Evolutionary conservation across 2,888 invertebrate genomes (phyloP), one percentile per base, ranked within the genome.

Genomic region (Xiphydria camelus): DNA sequence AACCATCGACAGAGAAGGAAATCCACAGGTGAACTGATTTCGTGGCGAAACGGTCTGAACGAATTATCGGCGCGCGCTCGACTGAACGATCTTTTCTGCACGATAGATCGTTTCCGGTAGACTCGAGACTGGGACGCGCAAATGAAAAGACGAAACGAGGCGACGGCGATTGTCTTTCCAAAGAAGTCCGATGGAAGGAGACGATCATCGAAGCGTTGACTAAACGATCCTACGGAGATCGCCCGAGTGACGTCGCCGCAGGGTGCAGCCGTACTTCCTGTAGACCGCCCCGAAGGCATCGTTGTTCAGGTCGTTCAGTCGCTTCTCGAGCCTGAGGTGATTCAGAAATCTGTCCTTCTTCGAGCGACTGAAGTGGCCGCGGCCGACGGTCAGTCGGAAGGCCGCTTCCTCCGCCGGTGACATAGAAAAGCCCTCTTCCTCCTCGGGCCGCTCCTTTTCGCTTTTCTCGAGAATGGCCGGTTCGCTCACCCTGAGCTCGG

Each of bases 331-430:
- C 42, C 69, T 59, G 20, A 70, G 57, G 35, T 70, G 64, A 51
- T 70, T 70, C 22, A 70, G 56, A 47, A 70, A 70, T 52, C 59
- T 59, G 47, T 70, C 67, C 40, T 70, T 70, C 40, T 70, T 68
- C 41, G 69, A 66, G n/a, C 64, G 61, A 22, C 64, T 62, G 29
- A 70, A 68, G 45, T 66, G 57, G 7, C 69, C 69, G 1, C 68
- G 52, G n/a, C 68, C 69, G 7, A 67, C 58, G 34, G 69, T 67
- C 41, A 66, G 53, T 25, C 69, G 52, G 34, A 70, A 66, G 5
- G 66, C 68, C 15, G 59, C 62, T 44, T 68, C 66, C 29, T 70
- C 68, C 4, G 62, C 67, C 1, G 67, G 61, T 4, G 67, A 61
- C 59, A 70, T 59, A 21, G 47, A 38, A 7, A 58, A 31, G 10